These are phyloP conservation scores for Apostichopus parvimensis DNA, from an alignment of 35 echinoderm and acorn worm genomes.

Conservation along the genomic window DNA sequence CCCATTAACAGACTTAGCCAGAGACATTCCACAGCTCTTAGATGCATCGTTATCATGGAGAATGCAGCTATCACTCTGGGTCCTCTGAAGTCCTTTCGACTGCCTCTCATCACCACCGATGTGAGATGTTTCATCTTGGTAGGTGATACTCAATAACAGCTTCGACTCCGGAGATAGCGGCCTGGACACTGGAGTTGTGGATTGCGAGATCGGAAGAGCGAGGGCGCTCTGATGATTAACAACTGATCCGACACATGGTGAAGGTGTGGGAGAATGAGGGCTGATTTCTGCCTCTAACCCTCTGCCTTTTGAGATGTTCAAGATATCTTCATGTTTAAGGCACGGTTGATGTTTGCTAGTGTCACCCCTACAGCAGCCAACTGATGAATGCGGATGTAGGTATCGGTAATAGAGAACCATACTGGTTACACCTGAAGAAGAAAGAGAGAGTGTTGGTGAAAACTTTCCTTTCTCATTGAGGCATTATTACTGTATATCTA, in stretches of 20 bases:
- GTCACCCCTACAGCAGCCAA: conserved; percentile 16
- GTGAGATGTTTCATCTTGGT: neutral
- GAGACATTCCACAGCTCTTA: neutral
- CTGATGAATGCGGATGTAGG: conserved; percentile 81
- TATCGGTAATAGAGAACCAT: conserved; percentile 93
- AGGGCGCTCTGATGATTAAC: conserved; percentile 15
- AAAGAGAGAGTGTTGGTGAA: neutral
- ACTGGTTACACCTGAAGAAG: conserved; percentile 68
- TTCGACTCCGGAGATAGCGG: neutral
- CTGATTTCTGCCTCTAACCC: conserved; percentile 72
- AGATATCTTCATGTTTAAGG: conserved; percentile 44
- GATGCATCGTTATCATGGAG: neutral
- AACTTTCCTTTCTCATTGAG: too few relatives aligned
- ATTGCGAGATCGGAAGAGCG: conserved; percentile 30
- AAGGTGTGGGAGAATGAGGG: conserved; percentile 55
- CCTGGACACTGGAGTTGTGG: conserved; percentile 31
- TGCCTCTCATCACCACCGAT: neutral
- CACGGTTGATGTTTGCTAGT: conserved; percentile 28
- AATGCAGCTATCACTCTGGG: conserved; percentile 26
- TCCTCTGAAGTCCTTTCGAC: neutral
- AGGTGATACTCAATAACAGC: neutral
- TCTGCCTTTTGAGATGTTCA: neutral
- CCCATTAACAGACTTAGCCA: neutral
- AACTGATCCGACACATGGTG: conserved; percentile 9
- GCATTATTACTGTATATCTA: too few relatives aligned